Conservation (phyloP, 1,140 invertebrate species). For the Trichonephila clavipes region DNA sequence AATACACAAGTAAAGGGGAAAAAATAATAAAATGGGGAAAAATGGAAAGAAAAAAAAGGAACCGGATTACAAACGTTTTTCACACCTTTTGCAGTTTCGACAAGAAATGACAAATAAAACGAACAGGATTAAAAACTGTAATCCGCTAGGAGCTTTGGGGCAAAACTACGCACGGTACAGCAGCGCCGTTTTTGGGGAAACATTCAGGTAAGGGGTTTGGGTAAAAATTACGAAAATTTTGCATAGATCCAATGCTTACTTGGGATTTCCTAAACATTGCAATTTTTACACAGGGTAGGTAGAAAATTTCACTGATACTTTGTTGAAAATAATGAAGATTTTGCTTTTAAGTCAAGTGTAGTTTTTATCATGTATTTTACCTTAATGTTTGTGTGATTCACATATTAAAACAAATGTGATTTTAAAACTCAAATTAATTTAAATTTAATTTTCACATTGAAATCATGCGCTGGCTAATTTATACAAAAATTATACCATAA, state of each 20-base stretch:
- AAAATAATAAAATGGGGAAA: not conserved
- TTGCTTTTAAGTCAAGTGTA: too few relatives aligned
- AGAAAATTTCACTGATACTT: too few relatives aligned
- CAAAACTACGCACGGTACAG: not conserved
- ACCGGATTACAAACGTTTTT: slow-evolving; percentile 55
- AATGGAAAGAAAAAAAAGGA: not conserved
- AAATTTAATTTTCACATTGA: too few relatives aligned
- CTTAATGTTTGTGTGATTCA: too few relatives aligned
- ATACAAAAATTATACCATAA: too few relatives aligned
- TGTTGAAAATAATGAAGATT: too few relatives aligned
- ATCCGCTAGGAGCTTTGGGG: slow-evolving; percentile 41
- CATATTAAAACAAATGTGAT: too few relatives aligned
- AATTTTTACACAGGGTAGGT: not conserved
- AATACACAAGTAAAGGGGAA: not conserved
- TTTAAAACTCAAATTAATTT: too few relatives aligned
- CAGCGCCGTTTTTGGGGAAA: slow-evolving; percentile 68
- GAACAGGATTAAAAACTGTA: slow-evolving; percentile 58
- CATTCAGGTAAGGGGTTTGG: not conserved
- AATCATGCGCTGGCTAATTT: too few relatives aligned
- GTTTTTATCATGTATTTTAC: too few relatives aligned
- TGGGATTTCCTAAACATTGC: not conserved
- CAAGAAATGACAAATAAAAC: slow-evolving; percentile 43
- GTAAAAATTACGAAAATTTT: not conserved
- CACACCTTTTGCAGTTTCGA: slow-evolving; percentile 25
- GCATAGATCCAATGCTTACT: not conserved